Evolutionary conservation across 2,113 vertebrate species (phyloP).

Genomic region (Notarius lentiginosus): DNA sequence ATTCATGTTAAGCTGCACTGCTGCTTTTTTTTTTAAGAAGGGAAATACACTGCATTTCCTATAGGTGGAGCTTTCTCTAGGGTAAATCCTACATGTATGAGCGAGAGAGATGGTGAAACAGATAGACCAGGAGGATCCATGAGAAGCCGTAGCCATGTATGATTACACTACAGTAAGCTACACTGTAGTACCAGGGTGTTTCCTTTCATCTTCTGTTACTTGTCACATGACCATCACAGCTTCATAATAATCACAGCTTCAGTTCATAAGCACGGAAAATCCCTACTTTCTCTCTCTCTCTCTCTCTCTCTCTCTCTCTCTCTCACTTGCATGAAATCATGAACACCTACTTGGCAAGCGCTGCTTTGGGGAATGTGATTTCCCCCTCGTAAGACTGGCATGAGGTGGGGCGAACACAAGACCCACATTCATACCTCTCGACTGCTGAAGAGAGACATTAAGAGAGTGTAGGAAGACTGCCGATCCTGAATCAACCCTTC

Average conservation of each 20-base stretch:
- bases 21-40: neutral
- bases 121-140: neutral
- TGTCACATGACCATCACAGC: slow-evolving; percentile 31
- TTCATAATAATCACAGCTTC: slow-evolving; percentile 10
- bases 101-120: neutral
- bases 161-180: neutral
- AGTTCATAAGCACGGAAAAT: neutral
- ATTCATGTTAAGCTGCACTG: neutral
- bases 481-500: neutral
- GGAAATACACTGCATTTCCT: slow-evolving; percentile 4
- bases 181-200: neutral
- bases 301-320: neutral
- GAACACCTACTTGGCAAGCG: slow-evolving; percentile 46
- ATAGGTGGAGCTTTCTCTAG: neutral
- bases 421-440: slow-evolving; percentile 45
- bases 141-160: neutral
- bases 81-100: neutral
- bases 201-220: neutral
- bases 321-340: slow-evolving; percentile 23
- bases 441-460: neutral
- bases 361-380: slow-evolving; percentile 55
- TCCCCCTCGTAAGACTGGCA: slow-evolving; percentile 58
- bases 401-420: slow-evolving; percentile 52
- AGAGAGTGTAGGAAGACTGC: neutral
- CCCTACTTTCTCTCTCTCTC: neutral